These are phyloP conservation scores for Dusona sp. DNA, from an alignment of 2,888 invertebrate species.

Conservation along the genomic window DNA sequence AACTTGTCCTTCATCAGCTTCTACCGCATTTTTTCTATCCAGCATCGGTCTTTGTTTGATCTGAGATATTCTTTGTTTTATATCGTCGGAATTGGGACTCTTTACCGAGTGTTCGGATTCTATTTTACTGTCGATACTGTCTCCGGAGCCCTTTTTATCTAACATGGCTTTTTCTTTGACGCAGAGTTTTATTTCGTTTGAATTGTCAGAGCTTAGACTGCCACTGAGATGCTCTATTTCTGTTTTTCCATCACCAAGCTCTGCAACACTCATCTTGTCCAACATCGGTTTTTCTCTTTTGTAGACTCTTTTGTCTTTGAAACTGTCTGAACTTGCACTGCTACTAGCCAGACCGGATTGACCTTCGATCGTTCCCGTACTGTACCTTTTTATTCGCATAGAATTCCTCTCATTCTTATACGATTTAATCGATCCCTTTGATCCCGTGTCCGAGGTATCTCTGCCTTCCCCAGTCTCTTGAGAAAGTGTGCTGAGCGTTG, in stretches of 20 bases:
- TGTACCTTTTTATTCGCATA: slow-evolving; percentile 43
- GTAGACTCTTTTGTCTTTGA: slow-evolving; percentile 13
- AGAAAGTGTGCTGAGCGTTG: slow-evolving; percentile 17
- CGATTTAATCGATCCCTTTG: slow-evolving; percentile 55
- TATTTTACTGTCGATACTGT: slow-evolving; percentile 1
- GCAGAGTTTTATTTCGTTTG: background rate
- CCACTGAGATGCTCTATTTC: background rate
- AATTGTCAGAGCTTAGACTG: background rate
- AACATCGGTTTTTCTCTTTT: slow-evolving; percentile 11
- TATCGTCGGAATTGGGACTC: slow-evolving; percentile 15
- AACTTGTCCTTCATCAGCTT: background rate
- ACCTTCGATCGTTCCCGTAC: slow-evolving; percentile 15
- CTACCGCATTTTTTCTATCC: background rate
- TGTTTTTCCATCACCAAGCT: background rate
- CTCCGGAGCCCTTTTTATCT: background rate
- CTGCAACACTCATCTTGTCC: background rate
- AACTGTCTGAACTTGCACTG: slow-evolving; percentile 46
- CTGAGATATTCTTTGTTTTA: background rate
- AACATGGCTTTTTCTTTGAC: background rate
- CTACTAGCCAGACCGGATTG: slow-evolving; percentile 15
- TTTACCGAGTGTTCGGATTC: background rate
- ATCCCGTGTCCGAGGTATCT: slow-evolving; percentile 52
- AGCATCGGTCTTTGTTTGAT: slow-evolving; percentile 3
- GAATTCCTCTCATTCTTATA: slow-evolving; percentile 46
- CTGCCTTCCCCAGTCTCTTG: slow-evolving; percentile 46